Conservation (phyloP, 2,113 vertebrate genomes). For the Falco punctatus region DNA sequence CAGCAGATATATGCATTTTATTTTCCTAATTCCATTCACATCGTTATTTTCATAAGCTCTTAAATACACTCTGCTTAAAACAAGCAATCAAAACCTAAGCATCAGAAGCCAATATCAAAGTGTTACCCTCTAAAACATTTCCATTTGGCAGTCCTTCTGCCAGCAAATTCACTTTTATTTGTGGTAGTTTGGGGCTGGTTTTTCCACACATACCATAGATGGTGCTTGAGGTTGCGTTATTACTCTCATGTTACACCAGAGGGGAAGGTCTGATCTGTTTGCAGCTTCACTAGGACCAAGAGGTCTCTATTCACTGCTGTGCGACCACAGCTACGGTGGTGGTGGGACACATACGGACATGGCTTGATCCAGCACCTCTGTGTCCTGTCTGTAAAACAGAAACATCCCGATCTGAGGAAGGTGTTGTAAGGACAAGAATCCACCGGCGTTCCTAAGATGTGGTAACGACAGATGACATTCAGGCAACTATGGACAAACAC, state of each 20-base stretch:
- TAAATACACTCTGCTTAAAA: not conserved
- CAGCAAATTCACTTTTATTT: constrained; percentile 1
- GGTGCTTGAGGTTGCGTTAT: not conserved
- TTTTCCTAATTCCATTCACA: not conserved
- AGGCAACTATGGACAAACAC: not conserved
- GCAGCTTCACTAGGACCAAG: not conserved
- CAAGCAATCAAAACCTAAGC: not conserved
- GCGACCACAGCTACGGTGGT: accelerated
- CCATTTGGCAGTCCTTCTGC: not conserved
- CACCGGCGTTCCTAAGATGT: not conserved
- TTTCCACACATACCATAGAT: constrained; percentile 12
- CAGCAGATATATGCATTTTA: not conserved
- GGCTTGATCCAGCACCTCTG: not conserved
- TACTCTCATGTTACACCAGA: not conserved
- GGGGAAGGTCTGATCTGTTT: not conserved
- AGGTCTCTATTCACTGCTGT: not conserved
- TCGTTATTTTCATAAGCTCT: not conserved
- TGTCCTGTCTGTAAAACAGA: not conserved
- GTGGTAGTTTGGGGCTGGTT: not conserved
- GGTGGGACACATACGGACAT: accelerated
- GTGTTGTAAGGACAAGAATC: not conserved
- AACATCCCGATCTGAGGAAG: not conserved
- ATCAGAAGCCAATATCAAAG: not conserved
- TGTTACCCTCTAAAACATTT: not conserved
- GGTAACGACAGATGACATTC: not conserved